These are phyloP conservation scores for Lithosia quadra DNA, from an alignment of 2,888 invertebrate genomes.

Conservation along the genomic window DNA sequence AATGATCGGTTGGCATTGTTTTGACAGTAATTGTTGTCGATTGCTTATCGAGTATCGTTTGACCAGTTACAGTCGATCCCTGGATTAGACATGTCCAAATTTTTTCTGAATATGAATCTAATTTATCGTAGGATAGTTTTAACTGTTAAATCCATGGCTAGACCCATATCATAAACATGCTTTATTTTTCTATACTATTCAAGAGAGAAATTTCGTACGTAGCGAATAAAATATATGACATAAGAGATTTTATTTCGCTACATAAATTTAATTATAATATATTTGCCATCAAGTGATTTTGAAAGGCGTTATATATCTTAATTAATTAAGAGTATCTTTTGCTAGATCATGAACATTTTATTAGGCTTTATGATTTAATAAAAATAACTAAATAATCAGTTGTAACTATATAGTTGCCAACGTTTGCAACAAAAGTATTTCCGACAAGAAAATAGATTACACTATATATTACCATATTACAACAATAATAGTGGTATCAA, in stretches of 20 bases:
- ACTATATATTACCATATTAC: too few species aligned
- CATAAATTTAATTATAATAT: not conserved
- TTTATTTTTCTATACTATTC: not conserved
- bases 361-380: not conserved
- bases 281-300: not conserved
- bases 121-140: too few species aligned
- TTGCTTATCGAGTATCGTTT: constrained; percentile 55
- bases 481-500: too few species aligned
- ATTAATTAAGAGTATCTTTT: not conserved
- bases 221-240: not conserved
- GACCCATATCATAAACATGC: too few species aligned
- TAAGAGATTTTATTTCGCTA: not conserved
- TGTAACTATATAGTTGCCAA: not conserved
- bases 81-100: constrained; percentile 6
- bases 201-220: not conserved
- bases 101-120: not conserved
- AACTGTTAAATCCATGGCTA: too few species aligned
- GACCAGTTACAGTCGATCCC: constrained; percentile 46
- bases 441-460: too few species aligned
- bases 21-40: constrained; percentile 82
- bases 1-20: constrained; percentile 73
- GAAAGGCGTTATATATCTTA: not conserved
- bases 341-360: not conserved
- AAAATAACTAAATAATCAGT: too few species aligned
- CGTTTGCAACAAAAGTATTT: too few species aligned